These are phyloP conservation scores for Amiota mariae DNA, from an alignment of 2,888 invertebrate species.

Conservation along the genomic window DNA sequence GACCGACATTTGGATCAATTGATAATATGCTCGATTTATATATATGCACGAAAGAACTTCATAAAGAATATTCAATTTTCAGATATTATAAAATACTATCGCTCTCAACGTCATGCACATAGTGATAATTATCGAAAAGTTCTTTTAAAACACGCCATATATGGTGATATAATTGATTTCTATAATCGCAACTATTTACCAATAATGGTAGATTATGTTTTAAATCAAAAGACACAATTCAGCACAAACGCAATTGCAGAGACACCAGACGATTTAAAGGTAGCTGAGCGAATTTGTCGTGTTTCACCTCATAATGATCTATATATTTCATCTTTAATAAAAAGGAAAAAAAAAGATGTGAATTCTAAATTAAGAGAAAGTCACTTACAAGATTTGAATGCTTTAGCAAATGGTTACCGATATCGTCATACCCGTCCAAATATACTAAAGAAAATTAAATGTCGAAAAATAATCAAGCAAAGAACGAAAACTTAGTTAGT, in stretches of 20 bases:
- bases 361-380: no score
- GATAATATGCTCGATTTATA: conserved; percentile 52
- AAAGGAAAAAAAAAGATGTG: not conserved
- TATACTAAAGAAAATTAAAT: not conserved
- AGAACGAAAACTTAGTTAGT: no score
- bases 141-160: conserved; percentile 19
- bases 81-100: conserved; percentile 50
- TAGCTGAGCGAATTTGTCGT: not conserved
- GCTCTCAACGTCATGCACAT: conserved; percentile 45
- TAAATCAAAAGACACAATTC: conserved; percentile 26
- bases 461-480: no score
- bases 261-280: not conserved
- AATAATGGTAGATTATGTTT: conserved; percentile 40
- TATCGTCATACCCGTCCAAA: not conserved
- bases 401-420: no score
- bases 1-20: conserved; percentile 54
- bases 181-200: conserved; percentile 50
- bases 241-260: not conserved
- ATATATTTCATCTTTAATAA: conserved; percentile 9
- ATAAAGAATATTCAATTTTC: conserved; percentile 41
- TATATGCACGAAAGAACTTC: conserved; percentile 39
- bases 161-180: conserved; percentile 50
- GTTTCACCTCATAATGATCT: conserved; percentile 26
- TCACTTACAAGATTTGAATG: no score
- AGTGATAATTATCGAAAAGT: conserved; percentile 49